Conservation (phyloP, 92 coral and sea anemone species). For the Diadumene lineata region DNA sequence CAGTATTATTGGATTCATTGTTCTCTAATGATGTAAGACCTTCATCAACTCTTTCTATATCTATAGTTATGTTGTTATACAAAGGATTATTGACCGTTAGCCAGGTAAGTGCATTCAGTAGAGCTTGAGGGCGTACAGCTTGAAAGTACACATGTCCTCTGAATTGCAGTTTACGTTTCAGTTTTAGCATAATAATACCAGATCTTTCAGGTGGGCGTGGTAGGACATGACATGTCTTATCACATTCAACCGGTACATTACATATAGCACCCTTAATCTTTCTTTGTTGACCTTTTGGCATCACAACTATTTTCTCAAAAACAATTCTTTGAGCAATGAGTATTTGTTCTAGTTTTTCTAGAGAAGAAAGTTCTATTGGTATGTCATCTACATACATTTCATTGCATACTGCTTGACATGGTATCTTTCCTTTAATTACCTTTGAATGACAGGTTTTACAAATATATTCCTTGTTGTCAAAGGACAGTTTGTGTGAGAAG, state of each 20-base stretch:
- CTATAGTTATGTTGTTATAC: constrained; percentile 30
- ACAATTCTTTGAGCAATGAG: constrained; percentile 32
- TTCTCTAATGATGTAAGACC: constrained; percentile 21
- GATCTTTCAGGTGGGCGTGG: constrained; percentile 67
- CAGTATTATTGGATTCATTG: not conserved
- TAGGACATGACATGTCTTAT: constrained; percentile 42
- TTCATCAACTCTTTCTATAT: constrained; percentile 30
- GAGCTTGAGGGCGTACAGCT: constrained; percentile 56
- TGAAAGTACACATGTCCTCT: constrained; percentile 67
- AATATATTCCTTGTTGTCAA: constrained; percentile 23
- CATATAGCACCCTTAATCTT: constrained; percentile 61
- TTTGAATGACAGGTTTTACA: constrained; percentile 59
- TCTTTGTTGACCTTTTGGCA: constrained; percentile 69
- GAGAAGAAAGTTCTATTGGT: constrained; percentile 27
- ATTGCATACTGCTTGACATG: constrained; percentile 56
- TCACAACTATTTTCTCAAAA: constrained; percentile 25
- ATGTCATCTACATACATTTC: constrained; percentile 52
- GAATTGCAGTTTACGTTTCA: constrained; percentile 56
- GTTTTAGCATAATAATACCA: constrained; percentile 49
- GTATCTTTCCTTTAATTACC: constrained; percentile 27
- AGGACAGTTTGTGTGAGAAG: constrained; percentile 26
- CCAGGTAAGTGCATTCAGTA: constrained; percentile 41
- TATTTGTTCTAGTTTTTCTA: constrained; percentile 24
- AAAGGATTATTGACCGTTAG: constrained; percentile 31
- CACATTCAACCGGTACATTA: constrained; percentile 75